Conservation (phyloP, 1,140 invertebrate genomes). For the Propsilocerus akamusi region DNA sequence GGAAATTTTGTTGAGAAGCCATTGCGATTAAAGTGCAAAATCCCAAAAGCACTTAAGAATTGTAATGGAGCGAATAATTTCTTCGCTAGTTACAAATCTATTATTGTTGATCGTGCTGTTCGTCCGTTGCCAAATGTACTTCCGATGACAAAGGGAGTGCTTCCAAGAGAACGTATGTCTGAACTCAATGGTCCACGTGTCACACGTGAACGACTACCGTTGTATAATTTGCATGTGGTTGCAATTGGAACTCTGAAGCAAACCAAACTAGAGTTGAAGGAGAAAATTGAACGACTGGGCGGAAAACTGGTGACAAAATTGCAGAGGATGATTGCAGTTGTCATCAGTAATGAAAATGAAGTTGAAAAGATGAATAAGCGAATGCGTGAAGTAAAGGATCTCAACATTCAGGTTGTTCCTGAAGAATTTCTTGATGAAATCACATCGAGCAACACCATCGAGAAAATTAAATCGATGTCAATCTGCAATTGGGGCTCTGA, state of each 20-base stretch:
- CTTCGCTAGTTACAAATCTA: constrained; percentile 49
- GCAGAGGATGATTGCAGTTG: constrained; percentile 44
- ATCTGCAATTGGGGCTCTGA: constrained; percentile 72
- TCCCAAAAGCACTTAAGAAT: constrained; percentile 48
- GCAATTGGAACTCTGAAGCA: constrained; percentile 39
- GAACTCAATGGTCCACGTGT: no score
- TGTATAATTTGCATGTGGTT: constrained; percentile 65
- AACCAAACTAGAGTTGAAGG: constrained; percentile 44
- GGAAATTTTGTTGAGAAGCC: constrained; percentile 51
- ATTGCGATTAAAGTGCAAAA: constrained; percentile 44
- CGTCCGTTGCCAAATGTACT: constrained; percentile 27
- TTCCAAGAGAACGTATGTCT: no score
- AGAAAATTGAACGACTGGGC: constrained; percentile 50
- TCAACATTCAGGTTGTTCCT: constrained; percentile 59
- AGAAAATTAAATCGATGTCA: constrained; percentile 47
- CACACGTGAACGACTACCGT: constrained; percentile 34
- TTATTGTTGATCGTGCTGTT: constrained; percentile 39
- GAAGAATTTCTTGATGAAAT: constrained; percentile 55
- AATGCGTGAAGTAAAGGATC: constrained; percentile 44
- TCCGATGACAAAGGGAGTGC: no score
- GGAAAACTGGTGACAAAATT: constrained; percentile 51
- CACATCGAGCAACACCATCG: constrained; percentile 31
- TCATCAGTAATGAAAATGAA: constrained; percentile 53
- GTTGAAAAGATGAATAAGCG: constrained; percentile 45
- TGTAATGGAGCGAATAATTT: constrained; percentile 27